Evolutionary conservation across 1,140 invertebrate genomes (phyloP).

Genomic region (Geopemphigus sp.): DNA sequence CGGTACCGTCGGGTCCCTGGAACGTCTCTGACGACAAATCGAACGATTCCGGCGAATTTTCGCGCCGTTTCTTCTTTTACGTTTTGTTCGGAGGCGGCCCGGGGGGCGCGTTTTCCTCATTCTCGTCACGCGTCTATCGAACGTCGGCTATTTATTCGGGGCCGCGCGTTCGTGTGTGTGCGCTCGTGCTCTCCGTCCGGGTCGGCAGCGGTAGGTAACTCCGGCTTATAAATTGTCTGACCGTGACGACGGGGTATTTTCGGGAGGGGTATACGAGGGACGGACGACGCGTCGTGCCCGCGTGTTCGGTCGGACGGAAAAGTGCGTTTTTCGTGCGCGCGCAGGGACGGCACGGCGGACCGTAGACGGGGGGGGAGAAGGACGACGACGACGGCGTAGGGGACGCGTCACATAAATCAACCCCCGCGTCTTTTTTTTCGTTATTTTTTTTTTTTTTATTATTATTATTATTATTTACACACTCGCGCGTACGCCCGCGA

Average conservation of each 20-base stretch:
- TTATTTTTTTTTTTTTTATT: too few relatives aligned
- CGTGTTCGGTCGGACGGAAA: background rate
- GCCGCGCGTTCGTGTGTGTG: background rate
- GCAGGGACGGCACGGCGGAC: too few relatives aligned
- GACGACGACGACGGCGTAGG: too few relatives aligned
- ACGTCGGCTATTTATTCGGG: slow-evolving; percentile 1
- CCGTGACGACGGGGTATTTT: background rate
- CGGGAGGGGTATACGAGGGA: background rate
- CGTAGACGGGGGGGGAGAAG: too few relatives aligned
- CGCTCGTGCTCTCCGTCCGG: background rate
- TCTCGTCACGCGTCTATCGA: slow-evolving; percentile 29
- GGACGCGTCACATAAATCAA: slow-evolving; percentile 18
- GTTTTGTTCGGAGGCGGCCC: too few relatives aligned
- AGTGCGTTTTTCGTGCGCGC: background rate
- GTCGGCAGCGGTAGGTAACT: background rate
- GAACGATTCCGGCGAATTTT: too few relatives aligned
- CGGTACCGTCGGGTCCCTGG: too few relatives aligned
- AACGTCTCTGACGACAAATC: too few relatives aligned
- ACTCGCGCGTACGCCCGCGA: background rate
- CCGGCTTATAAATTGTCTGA: slow-evolving; percentile 16
- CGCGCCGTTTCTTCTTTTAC: too few relatives aligned
- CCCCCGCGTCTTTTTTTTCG: background rate
- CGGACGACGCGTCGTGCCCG: background rate
- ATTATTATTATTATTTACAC: slow-evolving; percentile 9
- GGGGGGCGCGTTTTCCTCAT: slow-evolving; percentile 29